Conservation (phyloP, 2,113 vertebrate species). For the Cathartes aura region DNA sequence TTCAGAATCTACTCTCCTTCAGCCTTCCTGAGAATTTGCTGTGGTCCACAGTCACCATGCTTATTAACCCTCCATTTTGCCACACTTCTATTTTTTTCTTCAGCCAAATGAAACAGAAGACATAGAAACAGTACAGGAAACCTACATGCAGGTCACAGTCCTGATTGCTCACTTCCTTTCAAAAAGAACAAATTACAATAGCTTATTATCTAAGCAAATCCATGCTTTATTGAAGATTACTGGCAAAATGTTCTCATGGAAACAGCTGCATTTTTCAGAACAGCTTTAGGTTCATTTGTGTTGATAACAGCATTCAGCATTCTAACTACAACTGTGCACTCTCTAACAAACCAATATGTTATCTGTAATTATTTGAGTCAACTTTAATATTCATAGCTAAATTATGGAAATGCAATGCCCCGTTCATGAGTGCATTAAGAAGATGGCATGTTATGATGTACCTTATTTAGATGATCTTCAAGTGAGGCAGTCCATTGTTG, state of each 20-base stretch:
- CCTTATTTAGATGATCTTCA: conserved; percentile 82
- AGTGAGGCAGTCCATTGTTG: conserved; percentile 69
- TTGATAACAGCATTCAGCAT: not conserved
- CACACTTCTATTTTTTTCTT: not conserved
- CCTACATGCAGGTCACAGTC: not conserved
- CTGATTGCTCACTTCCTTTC: not conserved
- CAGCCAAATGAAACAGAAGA: not conserved
- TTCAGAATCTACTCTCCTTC: not conserved
- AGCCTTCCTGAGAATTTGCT: not conserved
- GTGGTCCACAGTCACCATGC: not conserved
- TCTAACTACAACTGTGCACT: not conserved
- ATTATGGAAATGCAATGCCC: not conserved
- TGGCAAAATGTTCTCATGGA: not conserved
- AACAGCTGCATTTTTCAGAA: not conserved
- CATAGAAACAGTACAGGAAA: not conserved
- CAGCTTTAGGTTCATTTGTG: not conserved
- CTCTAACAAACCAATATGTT: not conserved
- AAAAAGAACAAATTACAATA: not conserved
- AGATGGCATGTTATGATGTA: not conserved
- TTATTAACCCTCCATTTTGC: not conserved
- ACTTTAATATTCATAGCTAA: not conserved
- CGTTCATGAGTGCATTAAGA: not conserved
- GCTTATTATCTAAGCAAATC: not conserved
- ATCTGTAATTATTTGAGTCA: not conserved
- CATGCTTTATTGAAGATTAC: not conserved